phyloP scores from a whole-genome alignment of 2,888 invertebrate species.

The Dasysyrphus tricinctus region DNA sequence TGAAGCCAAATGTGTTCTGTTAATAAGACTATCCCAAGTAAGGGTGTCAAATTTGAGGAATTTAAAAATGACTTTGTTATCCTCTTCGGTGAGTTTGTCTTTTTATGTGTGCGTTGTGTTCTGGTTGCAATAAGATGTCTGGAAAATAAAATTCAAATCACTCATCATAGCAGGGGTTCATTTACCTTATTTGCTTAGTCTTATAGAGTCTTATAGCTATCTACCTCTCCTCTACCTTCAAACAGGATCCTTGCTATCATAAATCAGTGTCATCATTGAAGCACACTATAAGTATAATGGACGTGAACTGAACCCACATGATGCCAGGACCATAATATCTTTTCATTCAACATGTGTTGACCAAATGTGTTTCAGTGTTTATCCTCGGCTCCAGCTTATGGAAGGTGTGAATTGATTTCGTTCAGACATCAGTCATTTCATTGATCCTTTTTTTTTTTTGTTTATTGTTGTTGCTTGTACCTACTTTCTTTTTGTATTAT shows the following conservation, averaged over 20 bases:
- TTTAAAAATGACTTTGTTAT: slow-evolving; percentile 74
- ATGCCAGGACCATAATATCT: slow-evolving; percentile 76
- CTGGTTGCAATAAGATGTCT: slow-evolving; percentile 47
- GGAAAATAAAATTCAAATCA: slow-evolving; percentile 72
- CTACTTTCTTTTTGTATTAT: not conserved
- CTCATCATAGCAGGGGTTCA: slow-evolving; percentile 71
- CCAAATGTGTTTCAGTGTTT: slow-evolving; percentile 79
- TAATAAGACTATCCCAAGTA: slow-evolving; percentile 48
- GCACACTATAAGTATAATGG: slow-evolving; percentile 34
- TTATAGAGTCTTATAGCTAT: not conserved
- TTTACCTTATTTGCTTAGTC: slow-evolving; percentile 49
- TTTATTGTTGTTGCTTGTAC: not conserved
- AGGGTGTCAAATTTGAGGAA: slow-evolving; percentile 74
- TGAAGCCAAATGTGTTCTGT: slow-evolving; percentile 29
- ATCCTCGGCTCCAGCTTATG: not conserved
- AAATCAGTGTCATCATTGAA: slow-evolving; percentile 72
- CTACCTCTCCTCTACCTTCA: not conserved
- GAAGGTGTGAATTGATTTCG: slow-evolving; percentile 74
- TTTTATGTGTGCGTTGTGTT: not conserved
- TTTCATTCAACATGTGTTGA: slow-evolving; percentile 82
- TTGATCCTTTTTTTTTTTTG: slow-evolving; percentile 46
- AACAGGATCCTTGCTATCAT: slow-evolving; percentile 56
- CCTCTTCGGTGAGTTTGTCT: slow-evolving; percentile 46
- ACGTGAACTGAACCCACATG: slow-evolving; percentile 67
- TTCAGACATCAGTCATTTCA: slow-evolving; percentile 66